A percentile compares a stretch with the other conserved stretches of the same genome.
Conservation (phyloP, 64 coral and sea anemone species). For the Acropora yongei region DNA sequence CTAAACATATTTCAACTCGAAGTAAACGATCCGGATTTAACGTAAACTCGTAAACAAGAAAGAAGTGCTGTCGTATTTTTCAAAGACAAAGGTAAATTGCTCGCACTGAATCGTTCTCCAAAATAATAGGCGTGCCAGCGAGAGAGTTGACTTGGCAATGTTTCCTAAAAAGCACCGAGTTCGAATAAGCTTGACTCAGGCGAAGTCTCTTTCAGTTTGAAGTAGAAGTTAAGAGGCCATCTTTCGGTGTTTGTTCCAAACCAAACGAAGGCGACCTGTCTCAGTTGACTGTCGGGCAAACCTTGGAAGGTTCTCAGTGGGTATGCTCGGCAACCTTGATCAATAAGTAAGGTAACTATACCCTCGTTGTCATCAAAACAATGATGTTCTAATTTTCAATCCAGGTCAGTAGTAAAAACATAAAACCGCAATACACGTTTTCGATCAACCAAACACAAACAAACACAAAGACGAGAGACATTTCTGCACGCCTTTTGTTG, state of each 20-base stretch:
- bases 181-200: slow-evolving; percentile 22
- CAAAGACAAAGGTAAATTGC: too few relatives aligned
- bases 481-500: not conserved
- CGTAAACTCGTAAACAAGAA: slow-evolving; percentile 20
- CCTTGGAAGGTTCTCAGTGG: not conserved
- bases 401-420: too few relatives aligned
- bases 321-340: not conserved
- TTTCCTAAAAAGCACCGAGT: not conserved
- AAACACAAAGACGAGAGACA: too few relatives aligned
- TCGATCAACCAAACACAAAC: too few relatives aligned
- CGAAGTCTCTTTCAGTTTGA: not conserved
- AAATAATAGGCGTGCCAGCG: not conserved
- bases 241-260: not conserved
- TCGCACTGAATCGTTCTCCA: not conserved
- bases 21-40: slow-evolving; percentile 11
- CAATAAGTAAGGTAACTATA: slow-evolving; percentile 32
- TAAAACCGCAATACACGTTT: not conserved
- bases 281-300: not conserved
- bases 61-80: not conserved
- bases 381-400: not conserved
- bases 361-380: not conserved
- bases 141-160: not conserved
- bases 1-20: slow-evolving; percentile 11
- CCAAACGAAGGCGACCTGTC: not conserved
- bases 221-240: not conserved